phyloP scores from a whole-genome alignment of 2,888 invertebrate genomes.

The Pachymerium ferrugineum region DNA sequence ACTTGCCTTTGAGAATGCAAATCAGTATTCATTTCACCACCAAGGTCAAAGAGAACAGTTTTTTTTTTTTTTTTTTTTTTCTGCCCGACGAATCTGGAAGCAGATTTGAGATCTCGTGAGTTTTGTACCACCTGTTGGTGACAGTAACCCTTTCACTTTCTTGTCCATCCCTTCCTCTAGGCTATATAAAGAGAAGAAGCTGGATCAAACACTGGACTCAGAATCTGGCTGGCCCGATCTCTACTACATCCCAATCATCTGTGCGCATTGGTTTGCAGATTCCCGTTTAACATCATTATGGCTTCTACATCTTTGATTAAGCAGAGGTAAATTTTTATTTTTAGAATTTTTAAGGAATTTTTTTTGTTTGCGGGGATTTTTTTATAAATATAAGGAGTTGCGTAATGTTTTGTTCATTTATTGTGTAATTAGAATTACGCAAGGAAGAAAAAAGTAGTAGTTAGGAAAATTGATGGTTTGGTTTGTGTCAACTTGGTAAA shows the following conservation, averaged over 20 bases:
- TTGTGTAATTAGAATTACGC: too few relatives aligned
- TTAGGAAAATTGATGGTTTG: too few relatives aligned
- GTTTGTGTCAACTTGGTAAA: too few relatives aligned
- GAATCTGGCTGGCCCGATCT: neutral
- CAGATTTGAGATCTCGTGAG: neutral
- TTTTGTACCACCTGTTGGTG: slow-evolving; percentile 10
- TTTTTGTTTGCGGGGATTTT: too few relatives aligned
- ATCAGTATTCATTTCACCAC: neutral
- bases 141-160: neutral
- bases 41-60: slow-evolving; percentile 15
- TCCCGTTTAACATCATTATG: neutral
- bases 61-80: too few relatives aligned
- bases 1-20: neutral
- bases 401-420: too few relatives aligned
- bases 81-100: neutral
- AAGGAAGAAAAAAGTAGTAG: too few relatives aligned
- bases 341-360: neutral
- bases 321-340: neutral
- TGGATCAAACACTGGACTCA: neutral
- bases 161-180: too few relatives aligned
- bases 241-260: neutral
- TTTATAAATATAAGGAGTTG: too few relatives aligned
- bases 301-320: neutral
- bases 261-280: neutral
- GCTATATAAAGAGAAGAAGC: neutral